Percentiles rank a stretch among this genome's conserved stretches.
Evolutionary conservation across 2,888 invertebrate genomes (phyloP).

Genomic region (Unio delphinus): DNA sequence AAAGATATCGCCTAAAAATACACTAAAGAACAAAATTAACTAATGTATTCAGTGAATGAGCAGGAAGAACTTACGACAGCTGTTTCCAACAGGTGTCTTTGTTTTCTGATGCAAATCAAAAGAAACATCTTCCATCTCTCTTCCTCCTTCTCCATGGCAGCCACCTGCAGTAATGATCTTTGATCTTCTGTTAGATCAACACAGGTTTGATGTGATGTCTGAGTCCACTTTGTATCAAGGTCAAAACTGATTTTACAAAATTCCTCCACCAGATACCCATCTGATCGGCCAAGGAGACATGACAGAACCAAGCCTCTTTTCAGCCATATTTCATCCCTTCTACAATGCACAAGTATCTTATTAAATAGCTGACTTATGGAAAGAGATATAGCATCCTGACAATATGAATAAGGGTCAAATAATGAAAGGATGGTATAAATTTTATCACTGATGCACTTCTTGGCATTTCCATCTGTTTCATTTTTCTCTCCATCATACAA

Average conservation of each 20-base stretch:
- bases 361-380: conserved; percentile 48
- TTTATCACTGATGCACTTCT: conserved; percentile 16
- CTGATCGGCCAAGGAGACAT: conserved; percentile 45
- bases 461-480: conserved; percentile 23
- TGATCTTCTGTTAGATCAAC: conserved; percentile 47
- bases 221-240: conserved; percentile 31
- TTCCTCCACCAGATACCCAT: conserved; percentile 50
- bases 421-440: conserved; percentile 48
- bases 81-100: conserved; percentile 57
- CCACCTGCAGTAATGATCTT: conserved; percentile 41
- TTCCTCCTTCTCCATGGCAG: conserved; percentile 34
- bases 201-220: conserved; percentile 25
- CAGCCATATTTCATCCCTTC: conserved; percentile 22
- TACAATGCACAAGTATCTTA: conserved; percentile 44
- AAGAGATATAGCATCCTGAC: conserved; percentile 34
- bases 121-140: conserved; percentile 54
- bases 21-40: too few relatives aligned
- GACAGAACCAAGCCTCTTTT: conserved; percentile 46
- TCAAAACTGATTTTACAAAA: conserved; percentile 51
- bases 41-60: too few relatives aligned
- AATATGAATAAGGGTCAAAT: conserved; percentile 49
- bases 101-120: conserved; percentile 45
- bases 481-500: conserved; percentile 13
- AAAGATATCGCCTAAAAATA: too few relatives aligned
- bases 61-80: conserved; percentile 48